Percentiles rank a stretch among this genome's conserved stretches.
These are phyloP conservation scores for Lymantria dispar DNA, from an alignment of 2,888 invertebrate species.

Conservation along the genomic window DNA sequence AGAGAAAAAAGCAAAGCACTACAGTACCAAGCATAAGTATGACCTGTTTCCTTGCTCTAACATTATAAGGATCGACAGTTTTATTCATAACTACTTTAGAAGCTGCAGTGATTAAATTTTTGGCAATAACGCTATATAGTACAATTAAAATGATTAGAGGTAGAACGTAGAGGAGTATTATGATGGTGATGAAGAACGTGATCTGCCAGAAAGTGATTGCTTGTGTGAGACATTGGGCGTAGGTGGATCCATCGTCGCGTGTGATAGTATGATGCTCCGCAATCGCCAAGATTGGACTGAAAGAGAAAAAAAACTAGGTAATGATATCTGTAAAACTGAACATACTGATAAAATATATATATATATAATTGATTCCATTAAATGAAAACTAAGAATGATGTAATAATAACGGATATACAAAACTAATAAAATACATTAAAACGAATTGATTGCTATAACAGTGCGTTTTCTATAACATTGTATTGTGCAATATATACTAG, in stretches of 20 bases:
- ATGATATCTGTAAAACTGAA: conserved; percentile 23
- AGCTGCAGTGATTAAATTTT: conserved; percentile 88
- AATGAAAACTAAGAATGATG: not conserved
- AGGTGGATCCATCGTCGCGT: conserved; percentile 86
- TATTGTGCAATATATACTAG: too few species aligned
- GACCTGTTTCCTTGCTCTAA: conserved; percentile 90
- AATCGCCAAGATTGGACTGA: conserved; percentile 90
- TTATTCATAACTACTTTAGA: conserved; percentile 86
- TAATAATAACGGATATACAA: not conserved
- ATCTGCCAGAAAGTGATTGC: conserved; percentile 89
- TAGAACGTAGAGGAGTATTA: conserved; percentile 90
- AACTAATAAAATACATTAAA: not conserved
- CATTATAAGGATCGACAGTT: conserved; percentile 87
- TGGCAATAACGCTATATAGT: conserved; percentile 92
- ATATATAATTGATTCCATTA: not conserved
- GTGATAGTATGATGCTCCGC: conserved; percentile 87
- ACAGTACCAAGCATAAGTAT: conserved; percentile 94
- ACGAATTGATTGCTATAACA: not conserved
- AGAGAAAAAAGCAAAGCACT: conserved; percentile 93
- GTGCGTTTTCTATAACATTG: not conserved
- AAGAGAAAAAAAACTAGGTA: conserved; percentile 69
- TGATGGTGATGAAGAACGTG: conserved; percentile 90
- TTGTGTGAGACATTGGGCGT: conserved; percentile 90
- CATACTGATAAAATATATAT: conserved; percentile 13
- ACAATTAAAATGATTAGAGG: conserved; percentile 90